Evolutionary conservation across 2,113 vertebrate genomes (phyloP).

Genomic region (Myrmecobius fasciatus): DNA sequence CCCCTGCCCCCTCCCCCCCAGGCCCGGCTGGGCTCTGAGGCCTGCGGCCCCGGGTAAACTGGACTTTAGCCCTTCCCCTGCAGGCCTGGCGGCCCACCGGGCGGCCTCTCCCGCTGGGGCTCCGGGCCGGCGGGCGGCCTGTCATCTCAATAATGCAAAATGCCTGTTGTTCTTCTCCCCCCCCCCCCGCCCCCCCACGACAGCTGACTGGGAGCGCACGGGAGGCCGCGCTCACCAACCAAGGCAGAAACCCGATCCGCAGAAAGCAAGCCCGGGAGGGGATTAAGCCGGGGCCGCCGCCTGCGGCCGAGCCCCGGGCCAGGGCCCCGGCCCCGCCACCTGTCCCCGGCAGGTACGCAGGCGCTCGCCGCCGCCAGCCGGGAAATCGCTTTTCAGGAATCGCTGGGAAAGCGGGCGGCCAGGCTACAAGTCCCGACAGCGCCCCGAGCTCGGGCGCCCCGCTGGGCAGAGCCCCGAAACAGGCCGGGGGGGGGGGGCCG

Average conservation of each 20-base stretch:
- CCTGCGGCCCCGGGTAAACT: conserved; percentile 75
- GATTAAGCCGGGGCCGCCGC: conserved; percentile 83
- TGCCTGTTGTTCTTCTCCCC: conserved; percentile 80
- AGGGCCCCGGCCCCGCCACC: conserved; percentile 78
- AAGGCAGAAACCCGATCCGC: conserved; percentile 87
- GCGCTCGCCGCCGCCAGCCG: conserved; percentile 67
- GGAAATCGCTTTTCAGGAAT: conserved; percentile 85
- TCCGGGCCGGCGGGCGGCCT: conserved; percentile 74
- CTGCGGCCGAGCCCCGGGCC: conserved; percentile 80
- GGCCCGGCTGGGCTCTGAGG: conserved; percentile 40
- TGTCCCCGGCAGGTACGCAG: conserved; percentile 76
- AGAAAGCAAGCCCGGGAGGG: conserved; percentile 85
- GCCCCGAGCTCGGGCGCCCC: no score
- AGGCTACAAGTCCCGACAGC: no score
- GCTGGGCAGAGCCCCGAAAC: background rate
- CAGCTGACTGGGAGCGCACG: conserved; percentile 85
- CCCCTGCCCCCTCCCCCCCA: conserved; percentile 39
- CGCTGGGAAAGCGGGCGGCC: conserved; percentile 61
- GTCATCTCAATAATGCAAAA: conserved; percentile 83
- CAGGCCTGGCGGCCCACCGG: conserved; percentile 70
- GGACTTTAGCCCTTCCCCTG: conserved; percentile 76
- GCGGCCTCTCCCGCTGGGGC: conserved; percentile 27
- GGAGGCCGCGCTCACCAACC: conserved; percentile 84
- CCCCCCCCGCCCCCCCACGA: conserved; percentile 78
- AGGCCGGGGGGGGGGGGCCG: background rate